Evolutionary conservation across 2,888 invertebrate species (phyloP).

Genomic region (Sesia bembeciformis): DNA sequence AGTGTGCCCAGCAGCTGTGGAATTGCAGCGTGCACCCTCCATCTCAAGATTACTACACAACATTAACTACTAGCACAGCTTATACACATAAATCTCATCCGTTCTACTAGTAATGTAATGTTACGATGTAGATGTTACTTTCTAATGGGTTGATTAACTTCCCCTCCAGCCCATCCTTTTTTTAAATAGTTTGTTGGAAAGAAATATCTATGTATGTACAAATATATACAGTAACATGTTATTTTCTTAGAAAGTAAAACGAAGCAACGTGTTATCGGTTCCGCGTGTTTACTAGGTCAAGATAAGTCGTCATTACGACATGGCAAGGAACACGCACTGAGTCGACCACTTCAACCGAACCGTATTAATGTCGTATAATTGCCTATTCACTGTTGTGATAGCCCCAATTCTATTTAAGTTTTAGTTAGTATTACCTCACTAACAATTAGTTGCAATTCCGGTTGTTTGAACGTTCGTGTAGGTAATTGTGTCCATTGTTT

Average conservation of each 20-base stretch:
- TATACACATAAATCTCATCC: too few relatives aligned
- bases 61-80: too few relatives aligned
- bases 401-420: background rate
- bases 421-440: background rate
- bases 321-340: background rate
- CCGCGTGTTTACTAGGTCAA: constrained; percentile 1
- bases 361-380: background rate
- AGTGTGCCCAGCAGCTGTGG: too few relatives aligned
- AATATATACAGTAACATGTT: background rate
- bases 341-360: background rate
- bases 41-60: too few relatives aligned
- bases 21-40: too few relatives aligned
- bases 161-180: too few relatives aligned
- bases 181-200: too few relatives aligned
- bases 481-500: too few relatives aligned
- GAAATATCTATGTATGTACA: background rate
- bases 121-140: too few relatives aligned
- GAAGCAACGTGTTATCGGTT: background rate
- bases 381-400: background rate
- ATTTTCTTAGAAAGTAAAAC: background rate
- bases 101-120: too few relatives aligned
- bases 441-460: background rate
- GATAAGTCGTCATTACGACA: background rate
- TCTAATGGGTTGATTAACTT: too few relatives aligned
- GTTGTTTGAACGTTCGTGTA: background rate